Evolutionary conservation across 2,888 invertebrate species (phyloP).

Genomic region (Acronicta aceris): DNA sequence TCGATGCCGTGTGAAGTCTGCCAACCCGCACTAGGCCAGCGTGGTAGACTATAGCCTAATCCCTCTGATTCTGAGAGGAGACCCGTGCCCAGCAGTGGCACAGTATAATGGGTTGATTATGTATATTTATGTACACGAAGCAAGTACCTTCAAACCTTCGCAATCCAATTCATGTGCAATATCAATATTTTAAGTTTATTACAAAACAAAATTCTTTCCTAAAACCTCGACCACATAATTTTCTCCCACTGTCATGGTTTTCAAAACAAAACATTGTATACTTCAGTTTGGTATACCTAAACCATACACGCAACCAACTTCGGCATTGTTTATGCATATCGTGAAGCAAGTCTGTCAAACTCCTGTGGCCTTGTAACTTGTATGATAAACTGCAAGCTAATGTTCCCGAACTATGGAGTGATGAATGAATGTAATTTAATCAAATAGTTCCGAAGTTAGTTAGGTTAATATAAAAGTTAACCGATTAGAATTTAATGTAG

Average conservation of each 20-base stretch:
- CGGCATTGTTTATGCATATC: constrained; percentile 38
- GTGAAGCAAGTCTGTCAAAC: constrained; percentile 37
- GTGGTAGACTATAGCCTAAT: too few relatives aligned
- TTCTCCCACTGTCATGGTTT: constrained; percentile 5
- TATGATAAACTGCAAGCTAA: constrained; percentile 52
- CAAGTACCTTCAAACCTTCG: too few relatives aligned
- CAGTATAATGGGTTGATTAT: too few relatives aligned
- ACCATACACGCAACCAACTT: constrained; percentile 33
- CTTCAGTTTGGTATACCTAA: constrained; percentile 8
- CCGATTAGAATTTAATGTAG: constrained; percentile 27
- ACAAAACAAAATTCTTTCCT: too few relatives aligned
- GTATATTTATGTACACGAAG: too few relatives aligned
- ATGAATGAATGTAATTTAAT: constrained; percentile 52
- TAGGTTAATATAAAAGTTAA: constrained; percentile 42
- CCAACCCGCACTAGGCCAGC: too few relatives aligned
- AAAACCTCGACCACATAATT: background rate
- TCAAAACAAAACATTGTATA: constrained; percentile 23
- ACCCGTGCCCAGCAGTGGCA: too few relatives aligned
- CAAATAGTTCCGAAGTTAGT: constrained; percentile 44
- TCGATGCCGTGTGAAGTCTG: too few relatives aligned
- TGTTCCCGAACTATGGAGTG: constrained; percentile 41
- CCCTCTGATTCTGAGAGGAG: too few relatives aligned
- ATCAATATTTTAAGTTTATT: too few relatives aligned
- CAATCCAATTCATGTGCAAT: too few relatives aligned
- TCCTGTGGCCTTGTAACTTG: constrained; percentile 44